phyloP scores from a whole-genome alignment of 2,113 vertebrate species.

The Fregata magnificens region DNA sequence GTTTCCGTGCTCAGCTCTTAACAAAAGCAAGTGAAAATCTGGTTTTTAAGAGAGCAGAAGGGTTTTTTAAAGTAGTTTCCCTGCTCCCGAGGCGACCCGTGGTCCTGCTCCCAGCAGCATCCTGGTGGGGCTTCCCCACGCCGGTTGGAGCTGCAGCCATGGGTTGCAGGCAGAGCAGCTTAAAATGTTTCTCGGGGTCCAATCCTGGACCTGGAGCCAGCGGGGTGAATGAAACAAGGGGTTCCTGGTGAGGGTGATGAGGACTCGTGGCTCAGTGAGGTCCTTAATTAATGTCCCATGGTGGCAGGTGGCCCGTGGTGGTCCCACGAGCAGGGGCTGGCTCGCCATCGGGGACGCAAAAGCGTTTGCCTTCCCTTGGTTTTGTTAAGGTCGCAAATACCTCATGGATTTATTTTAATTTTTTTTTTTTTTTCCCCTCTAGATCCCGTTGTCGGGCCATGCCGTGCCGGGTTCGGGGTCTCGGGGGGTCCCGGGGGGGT shows the following conservation, averaged over 20 bases:
- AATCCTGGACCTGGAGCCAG: fast-evolving
- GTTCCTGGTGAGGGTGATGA: background rate
- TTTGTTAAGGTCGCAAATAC: background rate
- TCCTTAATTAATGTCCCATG: fast-evolving
- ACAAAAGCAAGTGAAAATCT: background rate
- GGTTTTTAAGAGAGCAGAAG: background rate
- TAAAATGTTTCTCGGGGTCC: background rate
- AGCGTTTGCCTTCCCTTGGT: background rate
- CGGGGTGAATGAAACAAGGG: fast-evolving
- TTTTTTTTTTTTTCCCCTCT: no score
- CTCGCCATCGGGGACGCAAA: fast-evolving
- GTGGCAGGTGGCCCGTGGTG: background rate
- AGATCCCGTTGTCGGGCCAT: background rate
- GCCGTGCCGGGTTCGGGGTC: fast-evolving
- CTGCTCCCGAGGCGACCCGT: fast-evolving
- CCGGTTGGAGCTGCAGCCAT: background rate
- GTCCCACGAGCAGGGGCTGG: background rate
- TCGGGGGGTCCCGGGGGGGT: background rate
- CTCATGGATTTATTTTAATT: background rate
- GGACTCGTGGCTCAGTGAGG: background rate
- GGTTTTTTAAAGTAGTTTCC: background rate
- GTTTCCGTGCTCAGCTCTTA: background rate
- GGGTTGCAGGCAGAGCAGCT: background rate
- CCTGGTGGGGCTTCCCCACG: fast-evolving
- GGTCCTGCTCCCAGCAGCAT: background rate